Evolutionary conservation across 2,797 vertebrate species (phyloP).

Genomic region (Synaphobranchus kaupii): DNA sequence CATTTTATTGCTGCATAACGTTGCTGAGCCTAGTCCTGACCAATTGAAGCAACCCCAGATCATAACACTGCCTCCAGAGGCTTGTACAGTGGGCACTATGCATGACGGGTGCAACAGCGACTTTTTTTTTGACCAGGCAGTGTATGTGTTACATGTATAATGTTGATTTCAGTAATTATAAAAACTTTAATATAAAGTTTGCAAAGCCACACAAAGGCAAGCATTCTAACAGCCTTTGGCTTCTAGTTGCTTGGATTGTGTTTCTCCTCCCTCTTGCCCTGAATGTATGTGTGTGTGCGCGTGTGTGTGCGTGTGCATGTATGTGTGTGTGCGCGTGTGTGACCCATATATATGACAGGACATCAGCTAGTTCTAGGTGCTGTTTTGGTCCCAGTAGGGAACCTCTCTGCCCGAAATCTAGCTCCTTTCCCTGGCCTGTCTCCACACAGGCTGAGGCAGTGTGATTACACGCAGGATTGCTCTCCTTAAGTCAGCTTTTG

Average conservation of each 20-base stretch:
- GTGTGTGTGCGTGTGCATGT: background rate
- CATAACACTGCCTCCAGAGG: too few species aligned
- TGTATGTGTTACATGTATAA: background rate
- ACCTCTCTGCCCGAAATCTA: constrained; percentile 38
- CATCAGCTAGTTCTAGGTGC: constrained; percentile 51
- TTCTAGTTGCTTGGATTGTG: background rate
- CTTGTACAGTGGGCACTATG: too few species aligned
- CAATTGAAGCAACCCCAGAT: too few species aligned
- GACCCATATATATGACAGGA: constrained; percentile 53
- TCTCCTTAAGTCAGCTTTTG: constrained; percentile 8
- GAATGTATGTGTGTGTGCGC: background rate
- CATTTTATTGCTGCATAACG: too few species aligned
- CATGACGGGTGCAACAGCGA: too few species aligned
- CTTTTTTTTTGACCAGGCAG: too few species aligned
- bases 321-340: constrained; percentile 39
- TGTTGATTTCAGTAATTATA: background rate
- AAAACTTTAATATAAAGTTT: background rate
- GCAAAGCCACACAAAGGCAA: background rate
- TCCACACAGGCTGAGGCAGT: constrained; percentile 34
- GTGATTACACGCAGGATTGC: constrained; percentile 20
- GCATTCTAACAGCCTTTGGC: background rate
- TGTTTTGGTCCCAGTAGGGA: constrained; percentile 43
- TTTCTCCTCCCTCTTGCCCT: background rate
- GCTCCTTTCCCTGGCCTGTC: constrained; percentile 30
- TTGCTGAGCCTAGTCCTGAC: too few species aligned